These are phyloP conservation scores for Geodia barretti DNA, from an alignment of 37 sponge, comb jelly and placozoan genomes.

Conservation along the genomic window DNA sequence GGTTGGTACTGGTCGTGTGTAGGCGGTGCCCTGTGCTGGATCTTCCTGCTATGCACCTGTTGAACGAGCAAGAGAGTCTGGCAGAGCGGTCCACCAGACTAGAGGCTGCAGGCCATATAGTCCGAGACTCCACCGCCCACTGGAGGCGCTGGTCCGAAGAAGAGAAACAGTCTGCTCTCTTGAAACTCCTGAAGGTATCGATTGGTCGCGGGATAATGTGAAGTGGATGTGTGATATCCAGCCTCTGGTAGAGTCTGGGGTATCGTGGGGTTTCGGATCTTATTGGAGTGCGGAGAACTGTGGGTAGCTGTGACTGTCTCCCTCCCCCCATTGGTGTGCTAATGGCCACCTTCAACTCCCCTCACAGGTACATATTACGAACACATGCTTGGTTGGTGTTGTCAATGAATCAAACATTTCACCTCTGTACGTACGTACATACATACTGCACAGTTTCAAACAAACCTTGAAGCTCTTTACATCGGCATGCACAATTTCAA, in stretches of 20 bases:
- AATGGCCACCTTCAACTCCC: constrained; percentile 35
- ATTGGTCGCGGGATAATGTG: neutral
- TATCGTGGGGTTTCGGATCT: constrained; percentile 74
- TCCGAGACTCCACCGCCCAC: constrained; percentile 21
- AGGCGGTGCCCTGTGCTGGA: constrained; percentile 55
- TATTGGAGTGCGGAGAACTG: constrained; percentile 67
- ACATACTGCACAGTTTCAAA: too few relatives aligned
- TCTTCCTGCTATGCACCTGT: constrained; percentile 61
- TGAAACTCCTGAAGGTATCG: constrained; percentile 9
- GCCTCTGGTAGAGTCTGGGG: constrained; percentile 23
- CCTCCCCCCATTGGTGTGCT: constrained; percentile 59
- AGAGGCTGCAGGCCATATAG: constrained; percentile 6
- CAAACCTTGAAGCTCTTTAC: too few relatives aligned
- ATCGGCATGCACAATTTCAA: too few relatives aligned
- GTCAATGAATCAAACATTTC: too few relatives aligned
- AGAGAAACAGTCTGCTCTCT: constrained; percentile 8
- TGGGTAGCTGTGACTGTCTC: constrained; percentile 47
- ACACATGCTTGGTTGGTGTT: too few relatives aligned
- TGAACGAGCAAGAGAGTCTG: constrained; percentile 50
- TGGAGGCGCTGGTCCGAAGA: constrained; percentile 56
- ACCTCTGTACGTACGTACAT: neutral
- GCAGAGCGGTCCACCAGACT: constrained; percentile 35
- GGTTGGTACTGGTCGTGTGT: neutral
- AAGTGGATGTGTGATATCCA: neutral
- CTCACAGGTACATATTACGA: constrained; percentile 15